A percentile compares a stretch with the other conserved stretches of the same genome.
Conservation (phyloP, 2,797 vertebrate species). For the Danio choprae region DNA sequence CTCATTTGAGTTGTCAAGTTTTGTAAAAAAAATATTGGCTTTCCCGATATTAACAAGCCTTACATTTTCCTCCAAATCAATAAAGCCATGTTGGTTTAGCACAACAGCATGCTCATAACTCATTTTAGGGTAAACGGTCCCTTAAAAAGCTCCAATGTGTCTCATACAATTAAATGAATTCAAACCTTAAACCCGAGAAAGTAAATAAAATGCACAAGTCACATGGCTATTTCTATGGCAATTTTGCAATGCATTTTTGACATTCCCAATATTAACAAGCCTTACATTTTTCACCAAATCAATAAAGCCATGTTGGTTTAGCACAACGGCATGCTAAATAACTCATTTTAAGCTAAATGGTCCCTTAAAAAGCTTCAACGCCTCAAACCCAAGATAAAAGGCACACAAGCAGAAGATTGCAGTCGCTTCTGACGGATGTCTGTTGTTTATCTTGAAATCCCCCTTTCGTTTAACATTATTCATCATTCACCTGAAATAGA, state of each 20-base stretch:
- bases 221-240: not conserved
- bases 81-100: not conserved
- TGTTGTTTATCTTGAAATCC: constrained; percentile 26
- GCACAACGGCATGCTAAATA: not conserved
- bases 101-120: not conserved
- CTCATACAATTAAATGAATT: not conserved
- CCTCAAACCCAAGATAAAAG: not conserved
- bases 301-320: not conserved
- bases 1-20: too few relatives aligned
- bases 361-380: not conserved
- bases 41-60: not conserved
- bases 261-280: not conserved
- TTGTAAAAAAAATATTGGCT: too few relatives aligned
- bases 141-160: constrained; percentile 1
- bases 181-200: not conserved
- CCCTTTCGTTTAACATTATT: constrained; percentile 11
- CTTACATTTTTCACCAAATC: not conserved
- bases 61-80: not conserved
- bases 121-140: not conserved
- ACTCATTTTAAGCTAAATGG: not conserved
- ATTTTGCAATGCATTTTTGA: not conserved
- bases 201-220: not conserved
- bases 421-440: not conserved
- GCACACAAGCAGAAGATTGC: not conserved
- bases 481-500: constrained; percentile 16